Base-by-base conservation (phyloP, 2,113 vertebrate species). In the Siniperca knerii region DNA sequence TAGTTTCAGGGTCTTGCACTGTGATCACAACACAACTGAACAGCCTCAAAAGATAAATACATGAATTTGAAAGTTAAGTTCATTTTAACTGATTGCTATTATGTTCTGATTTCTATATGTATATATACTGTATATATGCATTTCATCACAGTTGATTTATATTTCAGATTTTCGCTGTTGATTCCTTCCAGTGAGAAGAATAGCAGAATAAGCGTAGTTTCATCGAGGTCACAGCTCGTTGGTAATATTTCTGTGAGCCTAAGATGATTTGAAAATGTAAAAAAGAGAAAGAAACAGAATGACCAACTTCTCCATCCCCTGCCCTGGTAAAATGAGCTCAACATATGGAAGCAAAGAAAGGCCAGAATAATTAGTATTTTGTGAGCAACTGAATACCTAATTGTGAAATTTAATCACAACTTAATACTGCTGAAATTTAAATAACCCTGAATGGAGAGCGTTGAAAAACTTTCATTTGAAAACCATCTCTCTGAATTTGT, bases 1-100 rank as follows among this genome's bases (percentile, higher is more conserved):
- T 72, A 55, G 75, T 83, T 87, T 92, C 91, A 92, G 90, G 92
- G 83, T 91, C 90, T 86, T 82, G 79, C 91, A 93, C 91, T 94
- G 93, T 93, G 92, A 92, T 90, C 81, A 84, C 86, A 85, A 93
- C 84, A 92, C 92, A 93, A 93, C 92, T 70, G 61, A 88, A 88
- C 80, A 89, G 91, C 92, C 93, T 94, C 92, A 90, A 84, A 68
- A 83, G 71, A 61, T 37, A 67, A 73, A 70, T 25, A 48, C 62
- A 66, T 65, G 40, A 64, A 77, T 75, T 61, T 61, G 16, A 79
- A 73, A 82, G 72, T 83, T 74, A 57, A 23, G 16, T 60, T 68
- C 2, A 62, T 83, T 75, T 72, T 54, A 76, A 73, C 21, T 21
- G 48, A 44, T 67, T 77, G 12, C 81, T 89, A 66, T 60, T 3